These are phyloP conservation scores for Diachrysia chrysitis DNA, from an alignment of 2,888 invertebrate species.

Conservation along the genomic window DNA sequence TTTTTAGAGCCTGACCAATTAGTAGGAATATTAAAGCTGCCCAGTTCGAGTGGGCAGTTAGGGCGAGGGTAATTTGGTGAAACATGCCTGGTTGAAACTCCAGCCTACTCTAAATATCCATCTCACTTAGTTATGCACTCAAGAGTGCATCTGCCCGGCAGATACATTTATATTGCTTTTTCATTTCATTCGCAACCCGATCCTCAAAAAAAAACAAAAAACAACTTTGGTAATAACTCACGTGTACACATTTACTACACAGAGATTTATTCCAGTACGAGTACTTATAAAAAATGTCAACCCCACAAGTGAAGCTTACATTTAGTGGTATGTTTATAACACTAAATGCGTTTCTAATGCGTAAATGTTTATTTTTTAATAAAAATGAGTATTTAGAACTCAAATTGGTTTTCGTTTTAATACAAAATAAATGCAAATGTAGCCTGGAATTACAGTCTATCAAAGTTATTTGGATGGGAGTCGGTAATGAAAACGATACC, in stretches of 20 bases:
- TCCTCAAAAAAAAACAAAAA: background rate
- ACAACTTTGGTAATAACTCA: background rate
- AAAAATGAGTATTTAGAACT: too few species aligned
- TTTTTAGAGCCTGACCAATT: background rate
- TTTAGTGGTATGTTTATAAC: too few species aligned
- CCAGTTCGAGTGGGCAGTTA: background rate
- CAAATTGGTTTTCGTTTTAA: too few species aligned
- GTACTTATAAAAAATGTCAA: background rate
- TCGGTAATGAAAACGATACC: background rate
- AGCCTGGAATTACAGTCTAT: too few species aligned
- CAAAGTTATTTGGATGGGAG: too few species aligned
- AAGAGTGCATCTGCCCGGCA: background rate
- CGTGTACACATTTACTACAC: background rate
- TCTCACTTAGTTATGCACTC: background rate
- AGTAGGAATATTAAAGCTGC: background rate
- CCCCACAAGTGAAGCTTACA: background rate
- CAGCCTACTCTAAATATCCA: background rate
- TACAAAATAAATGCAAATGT: too few species aligned
- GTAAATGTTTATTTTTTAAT: too few species aligned
- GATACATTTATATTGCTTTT: background rate
- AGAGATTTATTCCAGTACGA: background rate
- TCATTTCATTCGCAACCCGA: background rate
- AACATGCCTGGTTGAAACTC: background rate
- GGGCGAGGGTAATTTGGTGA: slow-evolving; percentile 1
- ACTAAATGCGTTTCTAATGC: too few species aligned